These are phyloP conservation scores for Apogon hyalosoma DNA, from an alignment of 2,797 vertebrate species.

Conservation along the genomic window DNA sequence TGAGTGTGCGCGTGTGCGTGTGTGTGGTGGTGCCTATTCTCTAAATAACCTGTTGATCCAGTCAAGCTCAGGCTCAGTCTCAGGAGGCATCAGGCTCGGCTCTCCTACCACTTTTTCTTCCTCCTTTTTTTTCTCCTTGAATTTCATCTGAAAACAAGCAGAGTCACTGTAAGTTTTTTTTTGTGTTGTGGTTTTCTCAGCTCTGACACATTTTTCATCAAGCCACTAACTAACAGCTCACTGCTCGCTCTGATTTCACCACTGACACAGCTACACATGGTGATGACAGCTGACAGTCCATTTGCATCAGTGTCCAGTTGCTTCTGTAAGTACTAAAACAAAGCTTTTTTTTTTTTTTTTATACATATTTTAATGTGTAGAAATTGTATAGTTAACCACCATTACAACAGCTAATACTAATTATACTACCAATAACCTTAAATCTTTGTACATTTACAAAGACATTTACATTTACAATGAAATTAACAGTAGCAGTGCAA, in stretches of 20 bases:
- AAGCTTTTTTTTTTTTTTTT: not conserved
- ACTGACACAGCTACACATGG: not conserved
- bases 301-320: not conserved
- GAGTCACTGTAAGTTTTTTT: conserved; percentile 48
- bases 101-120: conserved; percentile 20
- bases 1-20: conserved; percentile 5
- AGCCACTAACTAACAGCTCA: not conserved
- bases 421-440: not conserved
- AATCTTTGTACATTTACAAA: too few relatives aligned
- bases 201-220: conserved; percentile 11
- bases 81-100: conserved; percentile 31
- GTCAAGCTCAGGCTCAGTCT: conserved; percentile 59
- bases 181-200: conserved; percentile 2
- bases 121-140: conserved; percentile 18
- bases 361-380: too few relatives aligned
- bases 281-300: not conserved
- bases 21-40: conserved; percentile 60
- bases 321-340: conserved; percentile 23
- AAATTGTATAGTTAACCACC: not conserved
- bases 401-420: not conserved
- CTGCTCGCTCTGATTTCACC: not conserved
- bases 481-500: too few relatives aligned
- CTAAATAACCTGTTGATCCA: conserved; percentile 81
- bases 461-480: too few relatives aligned
- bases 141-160: conserved; percentile 28